Base-by-base conservation (phyloP, 2,113 vertebrate genomes). In the Pedionomus torquatus region DNA sequence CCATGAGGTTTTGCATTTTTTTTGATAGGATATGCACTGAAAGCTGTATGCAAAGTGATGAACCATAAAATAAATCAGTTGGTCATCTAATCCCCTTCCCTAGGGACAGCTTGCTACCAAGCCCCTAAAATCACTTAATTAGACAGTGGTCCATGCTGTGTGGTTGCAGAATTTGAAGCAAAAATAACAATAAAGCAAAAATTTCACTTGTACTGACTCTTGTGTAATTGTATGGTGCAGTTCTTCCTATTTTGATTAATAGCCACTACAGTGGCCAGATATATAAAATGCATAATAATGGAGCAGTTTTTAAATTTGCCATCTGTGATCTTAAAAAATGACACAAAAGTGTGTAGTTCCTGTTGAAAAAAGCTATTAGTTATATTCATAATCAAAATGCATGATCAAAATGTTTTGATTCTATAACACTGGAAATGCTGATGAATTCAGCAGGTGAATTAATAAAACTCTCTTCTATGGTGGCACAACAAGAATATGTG, bases 211-310 rank as follows among this genome's bases (percentile, higher is more conserved):
- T 57, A 63, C n/a, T 23, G 33, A 83, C 39, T 28, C 61, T 75
- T 52, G 20, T 71, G 57, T 81, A 94, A 93, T 82, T 95, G 13
- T 39, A 48, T 17, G 26, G 10, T 61, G 33, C 39, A 71, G 12
- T 51, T 89, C 33, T 89, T 97, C 46, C 65, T 68, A 58, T 37
- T n/a, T 79, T 92, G 85, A 96, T 94, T 94, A 91, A 95, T 68
- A 91, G 80, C 68, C 24, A 39, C 61, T 70, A 80, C 39, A 48
- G 48, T 3, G 74, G 51, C 58, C 80, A 86, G 66, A 65, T 25
- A 79, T 10, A 60, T 92, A 87, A 89, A 94, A 60, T 10, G 10
- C 31, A 20, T 71, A 63, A 71, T 79, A 94, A 41, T 2, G 17
- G 43, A 90, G 18, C 3, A 77, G 55, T 70, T 87, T 92, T 58